Base-by-base conservation (phyloP, 2,888 invertebrate species). In the Drosophila testacea region DNA sequence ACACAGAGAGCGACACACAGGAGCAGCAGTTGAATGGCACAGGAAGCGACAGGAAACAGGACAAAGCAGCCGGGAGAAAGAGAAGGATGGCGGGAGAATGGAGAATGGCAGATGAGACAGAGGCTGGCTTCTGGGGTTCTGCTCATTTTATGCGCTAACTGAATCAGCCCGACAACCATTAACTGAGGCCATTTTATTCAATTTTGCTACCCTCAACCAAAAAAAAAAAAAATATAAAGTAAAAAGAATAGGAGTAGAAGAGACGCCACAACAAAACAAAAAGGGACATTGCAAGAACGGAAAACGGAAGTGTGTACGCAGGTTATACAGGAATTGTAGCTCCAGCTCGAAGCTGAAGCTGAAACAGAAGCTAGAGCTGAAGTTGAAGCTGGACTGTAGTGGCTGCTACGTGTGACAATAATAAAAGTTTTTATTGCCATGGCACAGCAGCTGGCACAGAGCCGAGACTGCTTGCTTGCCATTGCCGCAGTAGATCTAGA, bases 391-490 rank as follows among this genome's bases (percentile, higher is more conserved):
- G 79, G 64, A 61, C 68, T 80, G 62, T 72, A 54, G 69, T 66
- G 61, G 48, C 64, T 63, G 85, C 73, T 85, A 83, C 88, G 88
- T 89, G 88, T 88, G 90, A 90, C 88, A 88, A 88, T 85, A 90
- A 88, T 89, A 90, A 90, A 88, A 89, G 85, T 88, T 88, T 88
- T 88, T 88, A 88, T 88, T 88, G 88, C 90, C 77, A 60, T 73
- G 74, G 72, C 80, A 80, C 76, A 85, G 50, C 85, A 85, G 88
- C 83, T 88, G 85, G 74, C 81, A 65, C 84, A 62, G 61, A 13
- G 44, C 36, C 56, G 22, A 22, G 22, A 1, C 22, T 3, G 22
- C 22, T 2, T 22, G 22, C 22, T 22, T 22, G 22, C 22, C 22
- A 22, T 48, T 70, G 61, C 63, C 44, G 65, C n/a, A 68, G 75